Conservation (phyloP, 2,888 invertebrate genomes). For the Pollenia labialis region DNA sequence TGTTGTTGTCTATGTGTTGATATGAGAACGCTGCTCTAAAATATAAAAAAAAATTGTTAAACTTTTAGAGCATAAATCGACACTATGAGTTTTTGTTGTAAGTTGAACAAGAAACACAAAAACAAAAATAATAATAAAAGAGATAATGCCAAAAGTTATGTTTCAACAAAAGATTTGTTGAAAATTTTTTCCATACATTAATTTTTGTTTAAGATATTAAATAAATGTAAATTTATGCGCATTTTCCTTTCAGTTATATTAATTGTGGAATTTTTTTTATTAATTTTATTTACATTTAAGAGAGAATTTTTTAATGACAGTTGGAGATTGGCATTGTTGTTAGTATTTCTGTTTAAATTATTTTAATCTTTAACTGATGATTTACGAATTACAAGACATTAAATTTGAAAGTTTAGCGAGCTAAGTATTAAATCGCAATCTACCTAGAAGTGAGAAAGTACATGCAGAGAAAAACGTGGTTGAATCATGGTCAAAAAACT, state of each 20-base stretch:
- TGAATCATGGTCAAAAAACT: too few relatives aligned
- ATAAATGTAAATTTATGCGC: constrained; percentile 45
- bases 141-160: constrained; percentile 34
- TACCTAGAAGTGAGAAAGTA: too few relatives aligned
- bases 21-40: background rate
- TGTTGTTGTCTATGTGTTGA: background rate
- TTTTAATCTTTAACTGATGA: background rate
- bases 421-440: too few relatives aligned
- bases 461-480: too few relatives aligned
- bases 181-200: background rate
- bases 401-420: too few relatives aligned
- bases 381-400: background rate
- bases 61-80: constrained; percentile 34
- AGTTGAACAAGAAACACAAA: background rate
- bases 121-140: background rate
- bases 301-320: background rate
- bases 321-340: background rate
- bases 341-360: background rate
- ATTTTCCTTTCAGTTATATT: constrained; percentile 41
- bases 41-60: background rate
- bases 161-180: constrained; percentile 28
- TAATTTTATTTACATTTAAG: background rate
- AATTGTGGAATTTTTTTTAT: constrained; percentile 31
- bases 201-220: constrained; percentile 10
- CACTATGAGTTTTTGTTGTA: constrained; percentile 26